Evolutionary conservation across 2,888 invertebrate species (phyloP).

Genomic region (Lydus trimaculatus): DNA sequence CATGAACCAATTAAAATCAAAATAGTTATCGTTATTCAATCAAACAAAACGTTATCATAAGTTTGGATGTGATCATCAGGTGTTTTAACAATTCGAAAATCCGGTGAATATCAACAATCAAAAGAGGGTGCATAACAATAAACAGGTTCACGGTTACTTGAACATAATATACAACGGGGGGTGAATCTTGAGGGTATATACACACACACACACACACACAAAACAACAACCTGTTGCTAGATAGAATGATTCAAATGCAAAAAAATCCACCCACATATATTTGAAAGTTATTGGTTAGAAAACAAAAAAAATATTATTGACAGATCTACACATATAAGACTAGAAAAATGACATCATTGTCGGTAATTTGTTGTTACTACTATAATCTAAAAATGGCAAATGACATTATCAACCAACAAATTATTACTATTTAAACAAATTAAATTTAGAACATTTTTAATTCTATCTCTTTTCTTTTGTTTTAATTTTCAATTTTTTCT

Average conservation of each 20-base stretch:
- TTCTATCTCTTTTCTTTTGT: background rate
- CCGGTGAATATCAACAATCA: background rate
- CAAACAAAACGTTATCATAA: no score
- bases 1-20: slow-evolving; percentile 1
- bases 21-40: background rate
- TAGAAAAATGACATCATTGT: slow-evolving; percentile 28
- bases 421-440: background rate
- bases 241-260: background rate
- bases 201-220: background rate
- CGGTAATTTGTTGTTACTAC: slow-evolving; percentile 24
- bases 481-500: background rate
- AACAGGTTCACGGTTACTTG: slow-evolving; percentile 1
- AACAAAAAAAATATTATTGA: slow-evolving; percentile 25
- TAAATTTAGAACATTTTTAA: background rate
- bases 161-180: background rate
- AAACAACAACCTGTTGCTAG: background rate
- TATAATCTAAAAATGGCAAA: slow-evolving; percentile 24
- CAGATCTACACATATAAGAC: no score
- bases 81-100: background rate
- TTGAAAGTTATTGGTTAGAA: no score
- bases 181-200: background rate
- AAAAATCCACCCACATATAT: background rate
- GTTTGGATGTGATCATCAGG: no score
- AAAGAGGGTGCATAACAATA: background rate
- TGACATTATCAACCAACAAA: slow-evolving; percentile 17